These are phyloP conservation scores for Cancer borealis DNA, from an alignment of 2,888 invertebrate genomes.

Conservation along the genomic window DNA sequence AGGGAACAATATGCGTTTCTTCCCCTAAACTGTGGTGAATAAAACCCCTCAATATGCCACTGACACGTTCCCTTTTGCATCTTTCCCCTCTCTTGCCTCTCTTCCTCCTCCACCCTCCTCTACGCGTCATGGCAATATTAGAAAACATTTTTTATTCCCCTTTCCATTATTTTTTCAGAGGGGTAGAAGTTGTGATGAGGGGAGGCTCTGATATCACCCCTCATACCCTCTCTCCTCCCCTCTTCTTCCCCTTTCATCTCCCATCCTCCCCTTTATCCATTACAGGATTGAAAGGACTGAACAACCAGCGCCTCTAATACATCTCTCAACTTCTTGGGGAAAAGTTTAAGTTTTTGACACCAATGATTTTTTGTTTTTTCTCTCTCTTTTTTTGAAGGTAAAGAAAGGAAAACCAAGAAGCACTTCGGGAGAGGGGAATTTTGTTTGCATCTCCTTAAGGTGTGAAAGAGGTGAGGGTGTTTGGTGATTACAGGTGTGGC, in stretches of 20 bases:
- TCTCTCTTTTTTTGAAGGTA: background rate
- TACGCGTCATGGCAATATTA: background rate
- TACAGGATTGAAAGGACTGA: constrained; percentile 12
- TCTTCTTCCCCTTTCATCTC: background rate
- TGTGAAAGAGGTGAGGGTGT: background rate
- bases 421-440: background rate
- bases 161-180: background rate
- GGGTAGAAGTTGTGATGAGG: constrained; percentile 29
- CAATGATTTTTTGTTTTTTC: background rate
- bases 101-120: background rate
- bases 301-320: background rate
- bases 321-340: background rate
- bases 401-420: background rate
- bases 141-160: constrained; percentile 18
- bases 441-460: background rate
- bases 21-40: background rate
- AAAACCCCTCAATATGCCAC: background rate
- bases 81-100: background rate
- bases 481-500: background rate
- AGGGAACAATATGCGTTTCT: background rate
- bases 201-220: background rate
- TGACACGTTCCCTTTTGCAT: background rate
- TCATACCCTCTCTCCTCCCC: background rate
- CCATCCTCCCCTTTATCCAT: background rate
- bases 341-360: background rate